Conservation (phyloP, 1,140 invertebrate species). For the Leptinotarsa texana region DNA sequence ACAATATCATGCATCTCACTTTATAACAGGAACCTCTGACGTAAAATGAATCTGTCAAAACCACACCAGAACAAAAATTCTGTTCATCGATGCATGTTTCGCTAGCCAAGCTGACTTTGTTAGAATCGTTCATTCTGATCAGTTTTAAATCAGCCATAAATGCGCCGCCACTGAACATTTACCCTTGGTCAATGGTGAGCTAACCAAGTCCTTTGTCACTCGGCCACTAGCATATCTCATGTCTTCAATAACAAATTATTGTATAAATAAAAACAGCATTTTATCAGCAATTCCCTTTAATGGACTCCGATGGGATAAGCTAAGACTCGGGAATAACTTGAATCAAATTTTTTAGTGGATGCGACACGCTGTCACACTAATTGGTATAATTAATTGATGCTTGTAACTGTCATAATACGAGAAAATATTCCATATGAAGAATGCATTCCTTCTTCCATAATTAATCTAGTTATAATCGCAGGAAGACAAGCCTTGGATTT, state of each 20-base stretch:
- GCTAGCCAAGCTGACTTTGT: too few species aligned
- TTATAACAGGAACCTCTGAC: too few species aligned
- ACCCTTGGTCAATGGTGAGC: constrained; percentile 27
- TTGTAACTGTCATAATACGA: constrained; percentile 3
- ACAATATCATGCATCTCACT: too few species aligned
- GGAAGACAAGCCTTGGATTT: too few species aligned
- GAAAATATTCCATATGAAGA: not conserved
- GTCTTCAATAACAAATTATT: constrained; percentile 41
- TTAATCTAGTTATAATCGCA: too few species aligned
- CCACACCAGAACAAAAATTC: too few species aligned
- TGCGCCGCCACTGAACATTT: not conserved
- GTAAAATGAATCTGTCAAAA: too few species aligned
- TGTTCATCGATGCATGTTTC: too few species aligned
- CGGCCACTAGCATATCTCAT: constrained; percentile 34
- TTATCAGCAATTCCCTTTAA: constrained; percentile 29
- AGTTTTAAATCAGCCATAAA: not conserved
- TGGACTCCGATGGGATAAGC: constrained; percentile 20
- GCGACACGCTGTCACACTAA: constrained; percentile 11
- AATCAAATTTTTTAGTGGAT: constrained; percentile 13
- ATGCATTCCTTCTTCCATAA: not conserved
- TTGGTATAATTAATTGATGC: constrained; percentile 15
- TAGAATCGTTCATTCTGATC: too few species aligned
- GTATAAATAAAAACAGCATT: constrained; percentile 33
- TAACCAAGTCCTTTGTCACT: constrained; percentile 31
- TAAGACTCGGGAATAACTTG: not conserved